These are phyloP conservation scores for Halocynthia roretzi DNA, from an alignment of 23 tunicate genomes.

Conservation along the genomic window DNA sequence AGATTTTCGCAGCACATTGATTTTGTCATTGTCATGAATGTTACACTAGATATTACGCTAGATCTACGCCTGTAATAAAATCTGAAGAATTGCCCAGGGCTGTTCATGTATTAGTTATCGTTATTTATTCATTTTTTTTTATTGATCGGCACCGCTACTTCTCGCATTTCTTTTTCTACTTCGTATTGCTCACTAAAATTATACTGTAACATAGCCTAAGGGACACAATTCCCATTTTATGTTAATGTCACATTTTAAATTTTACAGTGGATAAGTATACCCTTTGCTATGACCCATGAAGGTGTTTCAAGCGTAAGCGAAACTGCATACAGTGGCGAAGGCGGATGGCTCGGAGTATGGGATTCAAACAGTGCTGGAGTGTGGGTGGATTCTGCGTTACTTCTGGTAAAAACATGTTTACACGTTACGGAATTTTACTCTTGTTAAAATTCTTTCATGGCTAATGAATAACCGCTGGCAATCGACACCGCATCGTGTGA, in stretches of 20 bases:
- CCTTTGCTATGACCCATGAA: conserved; percentile 64
- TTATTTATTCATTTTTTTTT: no score
- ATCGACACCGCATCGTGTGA: neutral
- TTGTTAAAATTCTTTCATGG: no score
- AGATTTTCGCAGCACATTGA: no score
- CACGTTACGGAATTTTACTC: neutral
- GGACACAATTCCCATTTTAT: neutral
- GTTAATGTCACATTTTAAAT: neutral
- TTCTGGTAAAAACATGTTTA: conserved; percentile 17
- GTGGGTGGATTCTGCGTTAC: conserved; percentile 43
- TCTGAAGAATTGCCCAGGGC: no score
- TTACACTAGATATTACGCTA: no score
- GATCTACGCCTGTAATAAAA: no score
- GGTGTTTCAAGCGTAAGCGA: conserved; percentile 43
- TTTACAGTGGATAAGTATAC: conserved; percentile 68
- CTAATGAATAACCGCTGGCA: neutral
- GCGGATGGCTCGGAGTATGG: conserved; percentile 42
- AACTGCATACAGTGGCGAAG: conserved; percentile 25
- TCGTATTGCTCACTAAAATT: no score
- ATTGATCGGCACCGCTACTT: no score
- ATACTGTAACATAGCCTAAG: no score
- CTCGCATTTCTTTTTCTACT: no score
- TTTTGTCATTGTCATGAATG: no score
- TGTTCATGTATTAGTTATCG: no score
- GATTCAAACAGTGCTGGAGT: conserved; percentile 26